These are phyloP conservation scores for Eriosoma lanigerum DNA, from an alignment of 1,140 invertebrate genomes.

Conservation along the genomic window DNA sequence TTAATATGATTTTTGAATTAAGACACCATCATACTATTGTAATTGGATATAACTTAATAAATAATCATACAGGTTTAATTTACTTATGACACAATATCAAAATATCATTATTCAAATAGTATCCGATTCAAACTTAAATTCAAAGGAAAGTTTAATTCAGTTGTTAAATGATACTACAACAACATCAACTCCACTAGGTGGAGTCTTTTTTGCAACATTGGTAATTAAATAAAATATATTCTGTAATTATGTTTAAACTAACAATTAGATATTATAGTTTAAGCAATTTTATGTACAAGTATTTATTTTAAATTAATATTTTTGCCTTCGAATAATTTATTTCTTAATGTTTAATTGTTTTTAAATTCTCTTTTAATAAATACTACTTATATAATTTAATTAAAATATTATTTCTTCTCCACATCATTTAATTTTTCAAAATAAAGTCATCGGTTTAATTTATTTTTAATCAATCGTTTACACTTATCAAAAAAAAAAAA, in stretches of 20 bases:
- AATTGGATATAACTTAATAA: neutral
- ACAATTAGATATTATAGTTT: too few relatives aligned
- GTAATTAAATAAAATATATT: conserved; percentile 4
- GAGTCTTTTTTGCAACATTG: neutral
- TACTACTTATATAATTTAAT: too few relatives aligned
- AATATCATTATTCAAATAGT: conserved; percentile 8
- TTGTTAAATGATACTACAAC: conserved; percentile 21
- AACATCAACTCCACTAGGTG: neutral
- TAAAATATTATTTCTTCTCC: too few relatives aligned
- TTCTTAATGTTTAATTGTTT: too few relatives aligned
- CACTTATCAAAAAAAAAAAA: too few relatives aligned
- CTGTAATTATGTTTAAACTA: too few relatives aligned
- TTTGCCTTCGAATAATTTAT: too few relatives aligned
- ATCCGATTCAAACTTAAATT: conserved; percentile 19
- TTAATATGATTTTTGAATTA: neutral
- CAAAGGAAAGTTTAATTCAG: conserved; percentile 9
- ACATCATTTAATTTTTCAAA: too few relatives aligned
- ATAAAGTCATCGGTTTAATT: too few relatives aligned
- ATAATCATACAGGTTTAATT: neutral
- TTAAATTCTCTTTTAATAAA: too few relatives aligned
- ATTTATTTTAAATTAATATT: neutral
- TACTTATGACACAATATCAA: conserved; percentile 14
- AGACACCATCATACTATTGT: neutral
- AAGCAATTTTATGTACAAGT: too few relatives aligned
- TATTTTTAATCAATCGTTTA: too few relatives aligned